Evolutionary conservation across 2,888 invertebrate species (phyloP).

Genomic region (Pandemis cinnamomeana): DNA sequence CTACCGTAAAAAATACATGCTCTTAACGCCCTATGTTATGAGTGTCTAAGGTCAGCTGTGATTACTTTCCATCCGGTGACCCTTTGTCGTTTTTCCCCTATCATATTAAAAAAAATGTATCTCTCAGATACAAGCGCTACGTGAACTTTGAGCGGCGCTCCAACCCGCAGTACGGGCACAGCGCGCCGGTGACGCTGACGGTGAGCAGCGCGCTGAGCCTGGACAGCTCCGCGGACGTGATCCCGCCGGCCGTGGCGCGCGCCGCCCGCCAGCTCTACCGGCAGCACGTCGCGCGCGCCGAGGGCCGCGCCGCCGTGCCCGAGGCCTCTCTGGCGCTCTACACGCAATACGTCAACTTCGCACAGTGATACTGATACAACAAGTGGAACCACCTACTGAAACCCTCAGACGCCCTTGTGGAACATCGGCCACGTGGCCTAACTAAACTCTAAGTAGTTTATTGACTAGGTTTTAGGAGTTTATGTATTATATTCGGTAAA

Average conservation of each 20-base stretch:
- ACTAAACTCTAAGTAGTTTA: no score
- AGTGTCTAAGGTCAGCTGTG: no score
- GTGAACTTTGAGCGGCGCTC: constrained; percentile 87
- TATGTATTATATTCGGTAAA: no score
- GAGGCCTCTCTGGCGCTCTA: constrained; percentile 60
- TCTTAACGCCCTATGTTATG: no score
- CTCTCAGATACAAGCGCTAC: constrained; percentile 82
- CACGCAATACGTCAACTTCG: constrained; percentile 70
- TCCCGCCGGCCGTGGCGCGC: constrained; percentile 87
- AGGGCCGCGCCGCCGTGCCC: constrained; percentile 78
- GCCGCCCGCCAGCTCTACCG: constrained; percentile 87
- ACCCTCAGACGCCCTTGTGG: no score
- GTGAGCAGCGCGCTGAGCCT: constrained; percentile 87
- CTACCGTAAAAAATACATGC: no score
- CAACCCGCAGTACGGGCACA: constrained; percentile 77
- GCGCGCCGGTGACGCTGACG: constrained; percentile 83
- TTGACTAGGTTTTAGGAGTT: no score
- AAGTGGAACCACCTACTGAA: neutral
- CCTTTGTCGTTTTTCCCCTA: no score
- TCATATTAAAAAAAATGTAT: no score
- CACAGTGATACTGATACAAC: constrained; percentile 45
- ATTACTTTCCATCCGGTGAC: no score
- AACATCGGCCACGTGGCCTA: no score
- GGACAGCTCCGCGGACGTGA: constrained; percentile 86
- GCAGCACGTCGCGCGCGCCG: constrained; percentile 85